Conservation (phyloP, 2,888 invertebrate genomes). For the Elmis aenea region DNA sequence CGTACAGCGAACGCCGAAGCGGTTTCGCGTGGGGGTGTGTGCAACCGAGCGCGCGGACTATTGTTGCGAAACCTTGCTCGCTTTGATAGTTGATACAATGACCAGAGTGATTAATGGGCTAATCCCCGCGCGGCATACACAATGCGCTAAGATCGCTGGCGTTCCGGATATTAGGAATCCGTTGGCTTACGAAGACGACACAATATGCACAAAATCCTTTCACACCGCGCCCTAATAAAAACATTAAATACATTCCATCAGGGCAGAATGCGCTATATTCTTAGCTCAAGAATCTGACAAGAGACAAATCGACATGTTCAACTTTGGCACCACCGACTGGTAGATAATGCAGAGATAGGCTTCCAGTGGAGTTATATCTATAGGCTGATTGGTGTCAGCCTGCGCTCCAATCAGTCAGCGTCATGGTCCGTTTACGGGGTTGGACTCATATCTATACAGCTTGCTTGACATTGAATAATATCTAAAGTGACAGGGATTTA, state of each 20-base stretch:
- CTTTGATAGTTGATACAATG: slow-evolving; percentile 52
- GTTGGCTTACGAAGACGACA: slow-evolving; percentile 32
- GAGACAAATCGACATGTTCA: slow-evolving; percentile 34
- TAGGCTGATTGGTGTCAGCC: slow-evolving; percentile 38
- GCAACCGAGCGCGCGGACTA: slow-evolving; percentile 42
- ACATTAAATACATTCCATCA: slow-evolving; percentile 15
- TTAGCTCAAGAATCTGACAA: slow-evolving; percentile 27
- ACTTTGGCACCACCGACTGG: slow-evolving; percentile 33
- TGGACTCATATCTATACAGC: slow-evolving; percentile 13
- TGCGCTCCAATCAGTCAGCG: slow-evolving; percentile 34
- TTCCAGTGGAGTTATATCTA: slow-evolving; percentile 31
- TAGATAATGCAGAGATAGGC: slow-evolving; percentile 31
- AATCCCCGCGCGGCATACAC: slow-evolving; percentile 49
- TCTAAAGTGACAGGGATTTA: too few species aligned
- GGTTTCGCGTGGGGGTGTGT: slow-evolving; percentile 35
- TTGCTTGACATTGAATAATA: slow-evolving; percentile 10
- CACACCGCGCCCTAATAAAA: slow-evolving; percentile 10
- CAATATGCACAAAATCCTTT: slow-evolving; percentile 13
- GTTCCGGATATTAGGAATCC: slow-evolving; percentile 50
- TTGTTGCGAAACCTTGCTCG: slow-evolving; percentile 48
- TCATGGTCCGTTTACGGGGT: slow-evolving; percentile 21
- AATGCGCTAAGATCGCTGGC: slow-evolving; percentile 48
- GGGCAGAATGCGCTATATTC: slow-evolving; percentile 12
- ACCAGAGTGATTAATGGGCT: slow-evolving; percentile 50
- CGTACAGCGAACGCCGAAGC: slow-evolving; percentile 17